These are phyloP conservation scores for Mus minutoides DNA, from an alignment of 2,797 vertebrate species.

Conservation along the genomic window DNA sequence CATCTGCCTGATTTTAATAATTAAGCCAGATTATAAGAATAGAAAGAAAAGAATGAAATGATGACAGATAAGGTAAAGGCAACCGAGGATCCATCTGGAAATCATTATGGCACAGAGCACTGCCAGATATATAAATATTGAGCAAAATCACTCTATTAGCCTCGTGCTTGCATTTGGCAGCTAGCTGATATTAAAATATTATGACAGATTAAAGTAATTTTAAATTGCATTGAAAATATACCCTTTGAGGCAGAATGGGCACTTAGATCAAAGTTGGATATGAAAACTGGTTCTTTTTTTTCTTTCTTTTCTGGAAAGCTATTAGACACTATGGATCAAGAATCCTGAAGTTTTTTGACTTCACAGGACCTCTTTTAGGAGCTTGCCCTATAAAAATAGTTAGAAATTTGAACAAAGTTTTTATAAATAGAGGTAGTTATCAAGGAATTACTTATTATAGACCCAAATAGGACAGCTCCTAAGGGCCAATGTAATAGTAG, in stretches of 20 bases:
- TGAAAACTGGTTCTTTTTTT: conserved; percentile 50
- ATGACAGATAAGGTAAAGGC: conserved; percentile 7
- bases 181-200: conserved; percentile 47
- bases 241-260: not conserved
- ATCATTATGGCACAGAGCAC: not conserved
- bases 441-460: not conserved
- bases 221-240: conserved; percentile 58
- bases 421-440: not conserved
- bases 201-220: conserved; percentile 65
- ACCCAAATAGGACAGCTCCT: not conserved
- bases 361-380: not conserved
- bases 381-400: not conserved
- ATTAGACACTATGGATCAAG: not conserved
- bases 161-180: conserved; percentile 44
- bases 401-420: conserved; percentile 52
- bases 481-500: not conserved
- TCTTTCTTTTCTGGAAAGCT: conserved; percentile 39
- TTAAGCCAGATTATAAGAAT: not conserved
- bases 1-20: not conserved
- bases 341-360: not conserved
- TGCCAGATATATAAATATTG: conserved; percentile 48
- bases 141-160: conserved; percentile 26
- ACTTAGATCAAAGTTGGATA: not conserved
- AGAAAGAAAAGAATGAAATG: conserved; percentile 2
- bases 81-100: conserved; percentile 63